phyloP scores from a whole-genome alignment of 2,113 vertebrate species.

The Cichladusa arquata region DNA sequence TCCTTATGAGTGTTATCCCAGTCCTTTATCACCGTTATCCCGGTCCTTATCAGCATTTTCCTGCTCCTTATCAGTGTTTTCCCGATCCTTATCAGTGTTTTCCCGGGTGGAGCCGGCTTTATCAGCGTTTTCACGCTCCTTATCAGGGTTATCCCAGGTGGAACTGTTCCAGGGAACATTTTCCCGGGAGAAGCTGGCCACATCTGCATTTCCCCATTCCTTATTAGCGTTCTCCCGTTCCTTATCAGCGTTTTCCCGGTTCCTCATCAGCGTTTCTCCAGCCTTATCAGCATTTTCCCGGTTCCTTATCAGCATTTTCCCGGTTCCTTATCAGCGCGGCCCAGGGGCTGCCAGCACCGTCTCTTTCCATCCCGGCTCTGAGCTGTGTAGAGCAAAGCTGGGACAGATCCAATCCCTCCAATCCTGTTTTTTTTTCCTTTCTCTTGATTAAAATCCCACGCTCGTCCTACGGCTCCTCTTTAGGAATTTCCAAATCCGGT shows the following conservation, averaged over 20 bases:
- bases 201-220: background rate
- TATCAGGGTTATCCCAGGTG: too few relatives aligned
- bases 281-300: background rate
- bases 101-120: background rate
- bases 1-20: too few relatives aligned
- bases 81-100: too few relatives aligned
- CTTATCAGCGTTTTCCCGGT: background rate
- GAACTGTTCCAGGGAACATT: background rate
- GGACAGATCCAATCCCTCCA: background rate
- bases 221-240: background rate
- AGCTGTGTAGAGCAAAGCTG: background rate
- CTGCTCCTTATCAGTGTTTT: rapidly evolving
- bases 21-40: background rate
- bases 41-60: background rate
- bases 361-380: background rate
- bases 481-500: background rate
- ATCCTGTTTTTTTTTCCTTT: background rate
- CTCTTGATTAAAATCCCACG: background rate
- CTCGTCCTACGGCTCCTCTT: background rate
- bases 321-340: background rate
- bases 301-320: background rate
- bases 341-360: background rate
- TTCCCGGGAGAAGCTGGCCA: background rate
- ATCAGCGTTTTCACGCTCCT: background rate
- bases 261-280: background rate